Evolutionary conservation across 2,797 vertebrate genomes (phyloP).

Genomic region (Morelia viridis): DNA sequence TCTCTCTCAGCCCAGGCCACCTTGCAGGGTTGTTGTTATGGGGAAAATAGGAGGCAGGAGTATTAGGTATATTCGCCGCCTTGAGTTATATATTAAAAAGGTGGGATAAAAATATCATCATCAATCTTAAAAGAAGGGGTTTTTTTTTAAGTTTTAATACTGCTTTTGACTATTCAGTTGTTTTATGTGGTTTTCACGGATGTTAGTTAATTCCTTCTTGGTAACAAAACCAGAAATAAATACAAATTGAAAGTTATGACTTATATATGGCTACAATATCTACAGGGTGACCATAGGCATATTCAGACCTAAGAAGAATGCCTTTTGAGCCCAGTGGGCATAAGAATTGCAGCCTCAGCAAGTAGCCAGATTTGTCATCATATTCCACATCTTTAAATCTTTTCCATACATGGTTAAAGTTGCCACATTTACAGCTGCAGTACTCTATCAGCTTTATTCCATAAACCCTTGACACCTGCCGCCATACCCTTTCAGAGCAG

Average conservation of each 20-base stretch:
- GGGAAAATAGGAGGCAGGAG: not conserved
- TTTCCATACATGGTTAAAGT: not conserved
- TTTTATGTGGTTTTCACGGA: not conserved
- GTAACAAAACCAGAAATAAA: not conserved
- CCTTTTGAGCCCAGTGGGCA: not conserved
- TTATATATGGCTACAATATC: not conserved
- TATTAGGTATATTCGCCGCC: not conserved
- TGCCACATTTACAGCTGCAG: not conserved
- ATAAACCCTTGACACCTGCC: slow-evolving; percentile 5
- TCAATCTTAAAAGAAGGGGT: not conserved
- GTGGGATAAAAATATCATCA: not conserved
- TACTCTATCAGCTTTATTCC: not conserved
- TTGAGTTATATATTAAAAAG: not conserved
- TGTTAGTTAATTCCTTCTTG: not conserved
- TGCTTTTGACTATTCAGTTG: not conserved
- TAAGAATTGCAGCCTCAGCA: not conserved
- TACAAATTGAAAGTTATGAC: not conserved
- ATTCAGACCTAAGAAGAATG: not conserved
- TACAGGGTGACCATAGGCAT: not conserved
- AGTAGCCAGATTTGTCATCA: not conserved
- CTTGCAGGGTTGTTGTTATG: no score
- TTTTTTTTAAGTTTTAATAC: not conserved
- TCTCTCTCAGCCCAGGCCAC: no score
- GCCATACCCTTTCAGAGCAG: not conserved
- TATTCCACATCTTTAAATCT: slow-evolving; percentile 18